phyloP scores from a whole-genome alignment of 2,797 vertebrate species.

The Triplophysa bombifrons region DNA sequence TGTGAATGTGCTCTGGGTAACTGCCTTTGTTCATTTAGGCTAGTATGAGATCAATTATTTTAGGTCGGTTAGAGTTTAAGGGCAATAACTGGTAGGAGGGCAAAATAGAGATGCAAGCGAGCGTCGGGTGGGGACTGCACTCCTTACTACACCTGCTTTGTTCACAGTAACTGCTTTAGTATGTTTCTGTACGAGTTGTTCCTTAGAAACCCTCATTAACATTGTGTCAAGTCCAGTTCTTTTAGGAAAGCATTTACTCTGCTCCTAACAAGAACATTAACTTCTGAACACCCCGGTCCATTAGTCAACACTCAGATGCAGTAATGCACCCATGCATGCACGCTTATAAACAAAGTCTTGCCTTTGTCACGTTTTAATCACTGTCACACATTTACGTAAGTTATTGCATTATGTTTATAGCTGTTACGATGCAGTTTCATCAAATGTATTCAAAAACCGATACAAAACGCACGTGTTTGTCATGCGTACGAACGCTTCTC shows the following conservation, averaged over 20 bases:
- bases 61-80: constrained; percentile 53
- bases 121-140: neutral
- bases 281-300: constrained; percentile 43
- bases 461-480: neutral
- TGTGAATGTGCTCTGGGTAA: constrained; percentile 66
- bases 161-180: constrained; percentile 47
- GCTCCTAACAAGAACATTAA: constrained; percentile 32
- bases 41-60: constrained; percentile 69
- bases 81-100: constrained; percentile 3
- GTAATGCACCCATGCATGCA: constrained; percentile 31
- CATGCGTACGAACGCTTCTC: constrained; percentile 31
- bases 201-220: constrained; percentile 54
- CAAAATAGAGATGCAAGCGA: neutral
- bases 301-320: constrained; percentile 45
- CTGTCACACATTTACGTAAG: constrained; percentile 31
- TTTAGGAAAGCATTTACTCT: constrained; percentile 42
- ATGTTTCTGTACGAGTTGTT: constrained; percentile 5
- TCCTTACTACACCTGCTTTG: constrained; percentile 41
- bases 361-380: constrained; percentile 45
- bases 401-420: neutral
- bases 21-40: constrained; percentile 63
- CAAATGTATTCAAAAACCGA: constrained; percentile 35
- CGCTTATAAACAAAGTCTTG: constrained; percentile 42
- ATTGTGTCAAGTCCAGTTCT: constrained; percentile 44
- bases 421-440: neutral